A percentile compares a stretch with the other conserved stretches of the same genome.
Evolutionary conservation across 2,113 vertebrate species (phyloP).

Genomic region (Desmodus rotundus): DNA sequence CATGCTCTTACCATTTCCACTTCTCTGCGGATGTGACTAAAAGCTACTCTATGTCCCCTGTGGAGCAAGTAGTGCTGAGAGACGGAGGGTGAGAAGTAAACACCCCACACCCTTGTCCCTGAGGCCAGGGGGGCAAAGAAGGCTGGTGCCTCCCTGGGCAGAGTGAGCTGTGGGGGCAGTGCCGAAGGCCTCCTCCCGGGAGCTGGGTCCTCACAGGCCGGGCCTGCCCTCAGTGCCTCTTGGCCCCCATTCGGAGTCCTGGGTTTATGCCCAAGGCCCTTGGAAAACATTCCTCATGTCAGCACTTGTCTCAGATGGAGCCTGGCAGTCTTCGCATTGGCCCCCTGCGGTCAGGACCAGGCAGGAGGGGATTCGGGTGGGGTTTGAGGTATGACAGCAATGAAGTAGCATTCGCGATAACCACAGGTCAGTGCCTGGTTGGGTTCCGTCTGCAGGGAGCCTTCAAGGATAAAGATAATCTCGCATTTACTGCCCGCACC

Average conservation of each 20-base stretch:
- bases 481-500: background rate
- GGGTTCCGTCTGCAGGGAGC: background rate
- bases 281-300: background rate
- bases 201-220: background rate
- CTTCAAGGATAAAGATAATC: conserved; percentile 34
- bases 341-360: background rate
- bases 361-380: background rate
- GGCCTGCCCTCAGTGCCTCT: background rate
- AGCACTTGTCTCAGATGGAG: background rate
- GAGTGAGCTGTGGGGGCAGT: background rate
- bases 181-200: background rate
- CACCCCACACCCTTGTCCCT: background rate
- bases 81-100: background rate
- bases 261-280: background rate
- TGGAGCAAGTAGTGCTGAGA: background rate
- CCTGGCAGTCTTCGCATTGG: background rate
- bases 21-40: background rate
- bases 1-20: background rate
- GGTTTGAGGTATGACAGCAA: background rate
- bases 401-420: background rate
- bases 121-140: background rate
- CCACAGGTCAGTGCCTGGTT: background rate
- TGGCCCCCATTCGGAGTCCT: background rate
- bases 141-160: background rate
- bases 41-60: background rate